Base-by-base conservation (phyloP, 2,888 invertebrate species). In the Metopia argyrocephala region DNA sequence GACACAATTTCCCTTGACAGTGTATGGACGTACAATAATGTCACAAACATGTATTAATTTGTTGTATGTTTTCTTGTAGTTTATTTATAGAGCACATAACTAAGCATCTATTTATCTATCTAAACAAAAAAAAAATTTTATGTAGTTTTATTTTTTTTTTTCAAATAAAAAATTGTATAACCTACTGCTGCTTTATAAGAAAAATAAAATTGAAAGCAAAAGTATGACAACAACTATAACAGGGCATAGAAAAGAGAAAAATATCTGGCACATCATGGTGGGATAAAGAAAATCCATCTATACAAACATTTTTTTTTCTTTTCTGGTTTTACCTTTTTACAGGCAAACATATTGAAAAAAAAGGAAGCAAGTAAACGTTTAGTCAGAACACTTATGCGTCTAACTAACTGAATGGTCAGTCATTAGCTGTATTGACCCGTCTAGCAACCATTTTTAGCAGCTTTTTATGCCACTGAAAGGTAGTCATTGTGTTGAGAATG, bases 1-100 rank as follows among this genome's bases (percentile, higher is more conserved):
- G 65, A 66, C 62, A 73, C 71, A 50, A 54, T 65, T 79, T 66
- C 20, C 20, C 50, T 46, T 71, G 57, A 65, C 59, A 59, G 27
- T 28, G 59, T 31, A 56, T 56, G n/a, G 20, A 6, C 2, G n/a
- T n/a, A n/a, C n/a, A n/a, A n/a, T n/a, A n/a, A n/a, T n/a, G n/a
- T n/a, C n/a, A n/a, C n/a, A n/a, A n/a, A n/a, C n/a, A n/a, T n/a
- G n/a, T n/a, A n/a, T n/a, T n/a, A n/a, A n/a, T n/a, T n/a, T n/a
- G n/a, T n/a, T n/a, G n/a, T n/a, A n/a, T n/a, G n/a, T n/a, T n/a
- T n/a, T n/a, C n/a, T n/a, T n/a, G n/a, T n/a, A n/a, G n/a, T n/a
- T n/a, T n/a, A n/a, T n/a, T n/a, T n/a, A n/a, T n/a, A n/a, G n/a
- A n/a, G n/a, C n/a, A n/a, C n/a, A n/a, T n/a, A n/a, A 12, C 38